Evolutionary conservation across 2,113 vertebrate species (phyloP), one percentile per base, ranked within the genome.

Genomic region (Aphyosemion australe): DNA sequence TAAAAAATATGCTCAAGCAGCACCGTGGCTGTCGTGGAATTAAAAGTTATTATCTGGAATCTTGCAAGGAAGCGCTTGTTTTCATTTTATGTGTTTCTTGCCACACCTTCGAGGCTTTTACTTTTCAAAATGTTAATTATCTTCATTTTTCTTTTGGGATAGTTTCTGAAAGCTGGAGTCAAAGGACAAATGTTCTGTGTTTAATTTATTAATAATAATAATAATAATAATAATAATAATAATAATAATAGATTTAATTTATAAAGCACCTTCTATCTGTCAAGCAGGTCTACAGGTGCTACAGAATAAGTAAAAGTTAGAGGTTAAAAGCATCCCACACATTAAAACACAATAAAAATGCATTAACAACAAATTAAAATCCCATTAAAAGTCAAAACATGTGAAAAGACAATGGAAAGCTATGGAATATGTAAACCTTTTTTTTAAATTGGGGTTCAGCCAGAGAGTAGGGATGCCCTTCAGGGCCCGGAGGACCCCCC

Each of bases 401-500:
- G 26, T 2, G 5, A 26, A 26, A 26, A 26, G 26, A 26, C 5
- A 26, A 26, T 26, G 26, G 1, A 26, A 26, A 26, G 1, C 26
- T 2, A 26, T 26, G 26, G 26, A 26, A 26, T 4, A 26, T 26
- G 26, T 55, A 15, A 56, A 68, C 68, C 69, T 67, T 74, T 59
- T 61, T 72, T 66, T 80, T 14, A 42, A 80, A 82, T 82, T 85
- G 76, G 60, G 65, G 76, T 87, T 91, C 80, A 87, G 65, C 69
- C 47, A 62, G 53, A 82, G 81, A 76, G 34, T 65, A 65, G 67
- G 58, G 18, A 59, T 57, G 55, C 37, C 70, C 80, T 61, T 67
- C 52, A 51, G 79, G 61, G 67, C 21, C 49, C n/a, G 49, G 65
- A 70, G 37, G 61, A 61, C 55, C 79, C 74, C 70, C 84, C 67